A percentile compares a stretch with the other conserved stretches of the same genome.
Evolutionary conservation across 2,888 invertebrate genomes (phyloP).

Genomic region (Caenorhabditis becei): DNA sequence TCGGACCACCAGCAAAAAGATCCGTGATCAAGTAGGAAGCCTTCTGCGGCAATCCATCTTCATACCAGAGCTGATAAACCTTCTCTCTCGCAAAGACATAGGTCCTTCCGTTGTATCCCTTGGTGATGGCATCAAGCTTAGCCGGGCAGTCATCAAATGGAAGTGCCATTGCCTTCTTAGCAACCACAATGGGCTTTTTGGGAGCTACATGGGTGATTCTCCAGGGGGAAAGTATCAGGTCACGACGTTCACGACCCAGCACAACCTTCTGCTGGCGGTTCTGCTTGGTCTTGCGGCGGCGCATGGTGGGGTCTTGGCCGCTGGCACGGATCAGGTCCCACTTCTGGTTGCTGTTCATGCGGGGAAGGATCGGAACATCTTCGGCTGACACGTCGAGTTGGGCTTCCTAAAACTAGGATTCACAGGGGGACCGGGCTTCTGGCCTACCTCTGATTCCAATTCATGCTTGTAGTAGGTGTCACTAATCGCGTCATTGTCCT

Average conservation of each 20-base stretch:
- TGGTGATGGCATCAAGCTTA: slow-evolving; percentile 77
- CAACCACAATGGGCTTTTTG: slow-evolving; percentile 31
- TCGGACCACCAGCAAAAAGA: slow-evolving; percentile 75
- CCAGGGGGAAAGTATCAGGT: slow-evolving; percentile 68
- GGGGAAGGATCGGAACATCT: slow-evolving; percentile 53
- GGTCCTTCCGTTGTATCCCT: slow-evolving; percentile 75
- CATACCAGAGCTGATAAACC: slow-evolving; percentile 78
- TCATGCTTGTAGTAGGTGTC: slow-evolving; percentile 44
- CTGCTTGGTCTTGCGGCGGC: slow-evolving; percentile 50
- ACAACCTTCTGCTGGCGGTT: slow-evolving; percentile 39
- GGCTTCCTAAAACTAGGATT: slow-evolving; percentile 6
- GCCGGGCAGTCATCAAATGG: slow-evolving; percentile 71
- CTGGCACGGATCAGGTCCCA: slow-evolving; percentile 66
- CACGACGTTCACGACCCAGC: slow-evolving; percentile 53
- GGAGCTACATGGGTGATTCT: slow-evolving; percentile 58
- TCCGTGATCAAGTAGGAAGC: slow-evolving; percentile 74
- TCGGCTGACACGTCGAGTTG: slow-evolving; percentile 45
- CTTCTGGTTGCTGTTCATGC: slow-evolving; percentile 56
- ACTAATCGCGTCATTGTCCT: slow-evolving; percentile 33
- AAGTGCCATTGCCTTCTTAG: slow-evolving; percentile 66
- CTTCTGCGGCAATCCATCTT: slow-evolving; percentile 76
- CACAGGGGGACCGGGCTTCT: not conserved
- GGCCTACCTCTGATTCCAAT: slow-evolving; percentile 10
- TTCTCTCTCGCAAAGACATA: slow-evolving; percentile 76
- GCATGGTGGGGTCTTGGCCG: slow-evolving; percentile 63